A percentile compares a stretch with the other conserved stretches of the same genome.
Evolutionary conservation across 2,888 invertebrate species (phyloP).

Genomic region (Protula sp.): DNA sequence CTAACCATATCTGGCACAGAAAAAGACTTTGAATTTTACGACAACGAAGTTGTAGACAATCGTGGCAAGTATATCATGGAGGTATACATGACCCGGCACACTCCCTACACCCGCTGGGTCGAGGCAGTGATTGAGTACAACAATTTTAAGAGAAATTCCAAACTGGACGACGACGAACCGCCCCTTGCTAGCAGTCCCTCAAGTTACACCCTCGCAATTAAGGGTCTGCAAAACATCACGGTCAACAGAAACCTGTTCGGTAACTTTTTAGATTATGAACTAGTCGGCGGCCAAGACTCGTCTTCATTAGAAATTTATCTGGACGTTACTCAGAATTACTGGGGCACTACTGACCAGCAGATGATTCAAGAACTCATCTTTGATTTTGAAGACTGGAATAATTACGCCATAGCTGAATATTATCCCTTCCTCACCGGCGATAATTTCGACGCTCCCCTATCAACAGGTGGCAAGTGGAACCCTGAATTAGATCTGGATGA

Average conservation of each 20-base stretch:
- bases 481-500: slow-evolving; percentile 31
- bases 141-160: slow-evolving; percentile 31
- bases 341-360: slow-evolving; percentile 75
- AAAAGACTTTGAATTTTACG: slow-evolving; percentile 79
- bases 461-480: slow-evolving; percentile 29
- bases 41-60: slow-evolving; percentile 75
- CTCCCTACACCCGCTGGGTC: slow-evolving; percentile 67
- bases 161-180: slow-evolving; percentile 5
- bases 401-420: slow-evolving; percentile 87
- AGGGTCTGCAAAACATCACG: slow-evolving; percentile 89
- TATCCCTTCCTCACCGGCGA: slow-evolving; percentile 74
- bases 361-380: slow-evolving; percentile 80
- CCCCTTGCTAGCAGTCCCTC: slow-evolving; percentile 32
- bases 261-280: slow-evolving; percentile 65
- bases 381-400: slow-evolving; percentile 99
- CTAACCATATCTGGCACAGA: slow-evolving; percentile 78
- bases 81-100: slow-evolving; percentile 84
- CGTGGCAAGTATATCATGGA: slow-evolving; percentile 77
- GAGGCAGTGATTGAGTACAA: slow-evolving; percentile 29
- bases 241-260: slow-evolving; percentile 84
- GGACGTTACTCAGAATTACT: slow-evolving; percentile 91
- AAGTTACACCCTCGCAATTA: slow-evolving; percentile 77
- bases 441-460: slow-evolving; percentile 28
- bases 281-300: slow-evolving; percentile 80
- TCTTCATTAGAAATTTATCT: slow-evolving; percentile 80